Conservation (phyloP, 2,888 invertebrate species). For the Hofmannophila pseudospretella region DNA sequence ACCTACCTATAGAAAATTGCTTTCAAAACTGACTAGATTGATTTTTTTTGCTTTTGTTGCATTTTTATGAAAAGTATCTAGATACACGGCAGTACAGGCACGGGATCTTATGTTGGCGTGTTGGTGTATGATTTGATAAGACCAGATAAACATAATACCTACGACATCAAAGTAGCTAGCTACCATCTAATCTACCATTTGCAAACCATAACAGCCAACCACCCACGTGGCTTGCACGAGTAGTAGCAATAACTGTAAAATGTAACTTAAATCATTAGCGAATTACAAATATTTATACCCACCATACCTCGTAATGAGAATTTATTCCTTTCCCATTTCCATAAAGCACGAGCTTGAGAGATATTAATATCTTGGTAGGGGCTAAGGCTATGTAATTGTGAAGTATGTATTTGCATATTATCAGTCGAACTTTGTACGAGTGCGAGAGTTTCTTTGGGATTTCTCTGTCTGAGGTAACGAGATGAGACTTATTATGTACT, state of each 20-base stretch:
- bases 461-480: constrained; percentile 33
- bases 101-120: too few relatives aligned
- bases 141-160: too few relatives aligned
- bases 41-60: too few relatives aligned
- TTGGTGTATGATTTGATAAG: too few relatives aligned
- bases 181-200: too few relatives aligned
- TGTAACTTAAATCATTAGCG: constrained; percentile 26
- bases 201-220: constrained; percentile 4
- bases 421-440: constrained; percentile 9
- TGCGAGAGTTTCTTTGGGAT: constrained; percentile 3
- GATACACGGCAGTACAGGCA: too few relatives aligned
- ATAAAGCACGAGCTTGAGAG: constrained; percentile 49
- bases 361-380: constrained; percentile 36
- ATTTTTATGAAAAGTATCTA: too few relatives aligned
- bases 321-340: constrained; percentile 64
- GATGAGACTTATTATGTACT: constrained; percentile 48
- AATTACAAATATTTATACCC: constrained; percentile 57
- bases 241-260: constrained; percentile 7
- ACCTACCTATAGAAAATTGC: too few relatives aligned
- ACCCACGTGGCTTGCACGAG: constrained; percentile 1
- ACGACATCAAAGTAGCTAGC: too few relatives aligned
- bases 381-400: constrained; percentile 36
- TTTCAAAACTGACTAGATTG: too few relatives aligned
- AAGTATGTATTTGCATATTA: constrained; percentile 44
- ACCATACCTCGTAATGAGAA: constrained; percentile 59